phyloP scores from a whole-genome alignment of 2,888 invertebrate species.

The Lysandra bellargus region DNA sequence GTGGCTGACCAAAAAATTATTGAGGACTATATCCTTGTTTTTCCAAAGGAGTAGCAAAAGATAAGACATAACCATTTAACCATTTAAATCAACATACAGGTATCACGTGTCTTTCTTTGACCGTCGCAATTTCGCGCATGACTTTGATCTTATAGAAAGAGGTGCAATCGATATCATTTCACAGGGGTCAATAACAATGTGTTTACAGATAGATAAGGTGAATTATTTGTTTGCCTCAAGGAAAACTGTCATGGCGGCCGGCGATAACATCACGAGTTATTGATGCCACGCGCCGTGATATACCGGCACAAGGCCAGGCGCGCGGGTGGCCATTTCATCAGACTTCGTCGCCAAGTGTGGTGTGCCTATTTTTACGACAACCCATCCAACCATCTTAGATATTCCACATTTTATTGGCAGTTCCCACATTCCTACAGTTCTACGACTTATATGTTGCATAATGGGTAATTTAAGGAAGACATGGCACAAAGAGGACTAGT shows the following conservation, averaged over 20 bases:
- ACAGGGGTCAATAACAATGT: slow-evolving; percentile 25
- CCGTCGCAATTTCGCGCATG: neutral
- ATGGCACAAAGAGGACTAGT: too few relatives aligned
- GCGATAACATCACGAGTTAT: slow-evolving; percentile 18
- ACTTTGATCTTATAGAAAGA: neutral
- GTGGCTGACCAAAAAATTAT: too few relatives aligned
- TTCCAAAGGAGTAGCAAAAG: too few relatives aligned
- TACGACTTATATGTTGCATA: too few relatives aligned
- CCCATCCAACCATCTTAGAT: too few relatives aligned
- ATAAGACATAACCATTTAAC: too few relatives aligned
- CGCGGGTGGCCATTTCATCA: slow-evolving; percentile 11
- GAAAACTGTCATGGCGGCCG: slow-evolving; percentile 12
- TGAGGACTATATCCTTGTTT: too few relatives aligned
- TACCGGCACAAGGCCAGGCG: slow-evolving; percentile 3
- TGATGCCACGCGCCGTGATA: slow-evolving; percentile 9
- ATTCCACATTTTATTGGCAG: too few relatives aligned
- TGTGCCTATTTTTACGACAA: neutral
- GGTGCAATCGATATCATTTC: slow-evolving; percentile 37
- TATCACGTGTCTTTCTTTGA: neutral
- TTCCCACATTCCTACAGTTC: too few relatives aligned
- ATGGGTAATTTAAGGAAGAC: too few relatives aligned
- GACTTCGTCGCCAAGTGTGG: neutral
- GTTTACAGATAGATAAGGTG: slow-evolving; percentile 20
- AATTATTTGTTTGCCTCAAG: slow-evolving; percentile 26
- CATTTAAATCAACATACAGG: too few relatives aligned